These are phyloP conservation scores for Parnassius mnemosyne DNA, from an alignment of 2,888 invertebrate genomes.

Conservation along the genomic window DNA sequence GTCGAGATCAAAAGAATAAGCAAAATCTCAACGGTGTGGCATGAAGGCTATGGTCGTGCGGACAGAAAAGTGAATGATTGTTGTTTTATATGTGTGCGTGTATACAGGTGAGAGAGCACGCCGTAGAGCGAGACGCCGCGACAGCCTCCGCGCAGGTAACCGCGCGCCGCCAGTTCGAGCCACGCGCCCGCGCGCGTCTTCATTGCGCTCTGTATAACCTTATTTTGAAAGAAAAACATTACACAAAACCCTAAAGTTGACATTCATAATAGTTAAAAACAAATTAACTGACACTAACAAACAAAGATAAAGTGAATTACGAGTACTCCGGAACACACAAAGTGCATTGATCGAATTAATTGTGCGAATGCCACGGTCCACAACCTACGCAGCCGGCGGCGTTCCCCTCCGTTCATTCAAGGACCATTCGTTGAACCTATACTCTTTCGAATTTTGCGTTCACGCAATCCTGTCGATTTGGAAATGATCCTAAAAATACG, in stretches of 20 bases:
- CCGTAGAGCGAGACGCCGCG: slow-evolving; percentile 58
- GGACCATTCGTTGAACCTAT: slow-evolving; percentile 76
- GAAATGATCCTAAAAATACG: slow-evolving; percentile 53
- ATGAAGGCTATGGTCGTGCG: slow-evolving; percentile 24
- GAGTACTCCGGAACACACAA: slow-evolving; percentile 26
- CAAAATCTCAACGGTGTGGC: slow-evolving; percentile 24
- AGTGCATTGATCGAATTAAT: slow-evolving; percentile 49
- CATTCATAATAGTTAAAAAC: slow-evolving; percentile 22
- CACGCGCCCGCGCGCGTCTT: slow-evolving; percentile 64
- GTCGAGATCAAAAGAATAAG: slow-evolving; percentile 26
- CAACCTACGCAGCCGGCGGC: slow-evolving; percentile 75
- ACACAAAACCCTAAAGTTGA: slow-evolving; percentile 37
- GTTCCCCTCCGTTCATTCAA: slow-evolving; percentile 75
- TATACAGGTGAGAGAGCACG: slow-evolving; percentile 54
- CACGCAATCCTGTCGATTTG: slow-evolving; percentile 50
- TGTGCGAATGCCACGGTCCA: slow-evolving; percentile 77
- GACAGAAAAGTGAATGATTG: slow-evolving; percentile 37
- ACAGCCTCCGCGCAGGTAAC: slow-evolving; percentile 62
- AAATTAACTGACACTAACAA: slow-evolving; percentile 25
- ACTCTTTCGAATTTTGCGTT: slow-evolving; percentile 58
- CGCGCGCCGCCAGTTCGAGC: slow-evolving; percentile 55
- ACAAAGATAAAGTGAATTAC: slow-evolving; percentile 17
- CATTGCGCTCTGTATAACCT: slow-evolving; percentile 46
- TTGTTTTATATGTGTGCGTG: slow-evolving; percentile 35
- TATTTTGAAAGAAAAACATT: slow-evolving; percentile 51